These are phyloP conservation scores for Pempheris klunzingeri DNA, from an alignment of 2,797 vertebrate species.

Conservation along the genomic window DNA sequence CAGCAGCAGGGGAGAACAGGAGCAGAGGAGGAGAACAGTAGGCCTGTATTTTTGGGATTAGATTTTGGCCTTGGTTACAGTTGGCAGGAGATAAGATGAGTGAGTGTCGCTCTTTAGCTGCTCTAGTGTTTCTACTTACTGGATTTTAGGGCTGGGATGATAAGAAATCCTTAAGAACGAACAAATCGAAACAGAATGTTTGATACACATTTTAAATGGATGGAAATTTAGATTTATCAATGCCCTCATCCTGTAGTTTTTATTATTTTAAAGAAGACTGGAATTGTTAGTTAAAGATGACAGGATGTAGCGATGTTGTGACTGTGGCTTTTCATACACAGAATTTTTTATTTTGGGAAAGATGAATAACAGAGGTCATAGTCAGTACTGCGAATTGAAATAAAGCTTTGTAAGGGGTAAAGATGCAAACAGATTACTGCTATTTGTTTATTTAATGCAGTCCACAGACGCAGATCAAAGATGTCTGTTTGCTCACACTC, in stretches of 20 bases:
- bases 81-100: slow-evolving; percentile 59
- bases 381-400: background rate
- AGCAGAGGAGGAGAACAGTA: slow-evolving; percentile 48
- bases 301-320: background rate
- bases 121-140: slow-evolving; percentile 33
- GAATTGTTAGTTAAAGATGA: background rate
- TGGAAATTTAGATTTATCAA: no score
- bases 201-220: background rate
- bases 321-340: background rate
- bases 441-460: slow-evolving; percentile 7
- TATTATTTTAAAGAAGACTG: background rate
- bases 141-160: slow-evolving; percentile 1
- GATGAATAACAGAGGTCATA: background rate
- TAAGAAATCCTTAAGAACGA: slow-evolving; percentile 3
- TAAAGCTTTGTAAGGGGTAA: background rate
- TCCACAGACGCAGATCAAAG: slow-evolving; percentile 16
- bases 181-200: background rate
- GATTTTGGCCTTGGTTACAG: slow-evolving; percentile 54
- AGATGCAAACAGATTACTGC: background rate
- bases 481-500: slow-evolving; percentile 25
- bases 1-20: slow-evolving; percentile 31
- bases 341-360: slow-evolving; percentile 4
- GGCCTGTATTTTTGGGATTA: slow-evolving; percentile 59
- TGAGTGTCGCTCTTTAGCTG: slow-evolving; percentile 40
- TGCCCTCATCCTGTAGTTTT: background rate